phyloP scores from a whole-genome alignment of 2,888 invertebrate genomes.

The Strigamia maritima region DNA sequence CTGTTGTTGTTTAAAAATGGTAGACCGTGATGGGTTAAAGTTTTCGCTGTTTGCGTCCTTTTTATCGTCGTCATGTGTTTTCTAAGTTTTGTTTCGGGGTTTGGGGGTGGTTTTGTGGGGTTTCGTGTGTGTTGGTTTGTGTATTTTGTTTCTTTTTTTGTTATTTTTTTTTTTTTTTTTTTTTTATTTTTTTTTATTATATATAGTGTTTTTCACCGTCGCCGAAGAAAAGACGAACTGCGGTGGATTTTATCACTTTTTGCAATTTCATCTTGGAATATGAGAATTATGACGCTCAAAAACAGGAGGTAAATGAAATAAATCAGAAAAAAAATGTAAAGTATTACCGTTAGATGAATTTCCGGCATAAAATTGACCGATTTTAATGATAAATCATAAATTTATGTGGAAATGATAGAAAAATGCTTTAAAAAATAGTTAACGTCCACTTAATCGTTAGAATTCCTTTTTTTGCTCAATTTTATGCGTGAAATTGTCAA shows the following conservation, averaged over 20 bases:
- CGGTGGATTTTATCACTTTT: conserved; percentile 58
- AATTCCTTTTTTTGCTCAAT: too few species aligned
- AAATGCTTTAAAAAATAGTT: too few species aligned
- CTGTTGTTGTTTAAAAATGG: conserved; percentile 3
- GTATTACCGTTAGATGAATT: too few species aligned
- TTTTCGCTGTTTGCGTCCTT: not conserved
- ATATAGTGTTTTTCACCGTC: conserved; percentile 32
- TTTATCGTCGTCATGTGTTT: not conserved
- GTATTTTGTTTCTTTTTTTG: not conserved
- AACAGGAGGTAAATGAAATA: conserved; percentile 52
- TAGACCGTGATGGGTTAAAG: not conserved
- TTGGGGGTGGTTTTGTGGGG: not conserved
- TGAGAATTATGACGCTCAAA: conserved; percentile 55
- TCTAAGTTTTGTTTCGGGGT: not conserved
- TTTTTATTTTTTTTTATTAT: not conserved
- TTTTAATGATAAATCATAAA: too few species aligned
- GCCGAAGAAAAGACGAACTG: conserved; percentile 50
- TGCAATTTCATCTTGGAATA: conserved; percentile 59
- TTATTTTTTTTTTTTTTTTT: not conserved
- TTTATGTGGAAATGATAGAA: too few species aligned
- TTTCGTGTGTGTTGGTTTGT: too few species aligned
- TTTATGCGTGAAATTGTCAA: too few species aligned
- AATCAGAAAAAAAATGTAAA: not conserved
- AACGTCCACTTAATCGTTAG: too few species aligned
- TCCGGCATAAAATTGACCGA: too few species aligned